Base-by-base conservation (phyloP, 2,797 vertebrate species). In the Etheostoma perlongum region DNA sequence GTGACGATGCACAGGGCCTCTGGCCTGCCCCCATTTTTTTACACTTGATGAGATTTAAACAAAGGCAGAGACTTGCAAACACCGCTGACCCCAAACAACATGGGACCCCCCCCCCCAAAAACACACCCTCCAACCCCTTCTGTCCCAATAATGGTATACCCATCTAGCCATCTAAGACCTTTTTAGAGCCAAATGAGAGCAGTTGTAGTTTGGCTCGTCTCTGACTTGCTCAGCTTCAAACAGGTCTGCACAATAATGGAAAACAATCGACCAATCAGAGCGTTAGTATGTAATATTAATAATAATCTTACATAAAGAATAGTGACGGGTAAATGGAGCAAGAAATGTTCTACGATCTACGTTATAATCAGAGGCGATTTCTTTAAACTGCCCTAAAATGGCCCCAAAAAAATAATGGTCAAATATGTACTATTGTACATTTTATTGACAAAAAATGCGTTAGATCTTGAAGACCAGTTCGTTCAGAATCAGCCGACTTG, bases 31-130 rank as follows among this genome's bases (percentile, higher is more conserved):
- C 72, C 57, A 68, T 86, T 92, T 91, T 91, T 86, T 91, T 76
- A 91, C 87, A 91, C 89, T 90, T 77, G 85, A 94, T 25, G 72
- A 67, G 86, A 60, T 89, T 71, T 27, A 78, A 93, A 95, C 92
- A 95, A 93, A 94, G 90, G 76, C 81, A 27, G 72, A 83, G 78
- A 81, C 74, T 77, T 90, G 72, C 55, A 89, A 87, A 85, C 84
- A 76, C 57, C 0, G 18, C 59, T 90, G 91, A 92, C 92, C 89
- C 86, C 89, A 90, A 92, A 94, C 86, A 88, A 88, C 86, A 81
- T 1, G 40, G 64, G 46, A 79, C 52, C 60, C 72, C 68, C 54
- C 76, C 72, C 66, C 47, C 69, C 47, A 30, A 48, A 18, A 16
- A 7, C 44, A 21, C 48, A 33, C 66, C 47, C 62, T n/a, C 51